Evolutionary conservation across 2,113 vertebrate genomes (phyloP).

Genomic region (Arenaria interpres): DNA sequence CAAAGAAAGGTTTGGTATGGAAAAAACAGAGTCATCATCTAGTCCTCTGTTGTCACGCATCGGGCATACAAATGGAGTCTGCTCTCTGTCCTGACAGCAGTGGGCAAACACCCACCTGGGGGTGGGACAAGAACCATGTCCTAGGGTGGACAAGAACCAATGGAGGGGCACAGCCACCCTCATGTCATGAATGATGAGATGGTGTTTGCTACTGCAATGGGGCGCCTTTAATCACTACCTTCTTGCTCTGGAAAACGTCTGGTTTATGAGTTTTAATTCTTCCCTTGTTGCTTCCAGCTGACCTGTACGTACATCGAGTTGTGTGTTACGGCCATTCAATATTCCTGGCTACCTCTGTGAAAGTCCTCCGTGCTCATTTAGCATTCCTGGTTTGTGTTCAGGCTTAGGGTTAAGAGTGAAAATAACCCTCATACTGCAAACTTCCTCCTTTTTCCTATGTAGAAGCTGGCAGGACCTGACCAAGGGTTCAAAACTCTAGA

Average conservation of each 20-base stretch:
- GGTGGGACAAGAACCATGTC: no score
- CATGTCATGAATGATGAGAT: background rate
- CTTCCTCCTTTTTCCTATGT: background rate
- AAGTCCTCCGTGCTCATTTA: background rate
- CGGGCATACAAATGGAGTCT: background rate
- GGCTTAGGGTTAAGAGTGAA: background rate
- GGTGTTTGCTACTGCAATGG: background rate
- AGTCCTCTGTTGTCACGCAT: background rate
- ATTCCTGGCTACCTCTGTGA: background rate
- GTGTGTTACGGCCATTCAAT: rapidly evolving
- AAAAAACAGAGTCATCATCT: rapidly evolving
- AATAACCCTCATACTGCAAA: background rate
- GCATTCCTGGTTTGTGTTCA: background rate
- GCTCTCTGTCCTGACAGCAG: background rate
- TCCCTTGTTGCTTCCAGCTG: background rate
- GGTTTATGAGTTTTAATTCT: background rate
- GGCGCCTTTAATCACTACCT: background rate
- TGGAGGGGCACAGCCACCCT: background rate
- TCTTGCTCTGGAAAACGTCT: background rate
- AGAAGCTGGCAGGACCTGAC: background rate
- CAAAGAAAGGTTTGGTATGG: background rate
- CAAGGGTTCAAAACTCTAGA: background rate
- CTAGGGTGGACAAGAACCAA: rapidly evolving
- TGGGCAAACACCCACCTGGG: background rate
- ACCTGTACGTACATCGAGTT: background rate